Percentiles rank a stretch among this genome's conserved stretches.
phyloP scores from a whole-genome alignment of 1,140 invertebrate genomes.

The Ruditapes philippinarum region DNA sequence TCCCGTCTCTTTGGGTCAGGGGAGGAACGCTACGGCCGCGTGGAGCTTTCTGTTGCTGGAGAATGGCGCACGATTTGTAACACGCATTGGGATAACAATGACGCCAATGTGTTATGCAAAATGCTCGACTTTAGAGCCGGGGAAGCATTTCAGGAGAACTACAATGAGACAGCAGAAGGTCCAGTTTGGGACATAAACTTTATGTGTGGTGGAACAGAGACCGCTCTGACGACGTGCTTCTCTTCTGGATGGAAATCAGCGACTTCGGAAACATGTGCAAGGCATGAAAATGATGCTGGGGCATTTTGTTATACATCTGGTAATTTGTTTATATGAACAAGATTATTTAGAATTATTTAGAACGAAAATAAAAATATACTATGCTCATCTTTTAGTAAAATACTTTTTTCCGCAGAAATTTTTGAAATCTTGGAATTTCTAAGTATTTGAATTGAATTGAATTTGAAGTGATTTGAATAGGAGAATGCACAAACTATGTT shows the following conservation, averaged over 20 bases:
- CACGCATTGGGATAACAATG: constrained; percentile 51
- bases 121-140: constrained; percentile 58
- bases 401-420: no score
- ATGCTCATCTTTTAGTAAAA: no score
- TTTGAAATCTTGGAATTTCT: no score
- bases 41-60: constrained; percentile 58
- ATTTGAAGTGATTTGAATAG: no score
- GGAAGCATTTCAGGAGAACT: neutral
- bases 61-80: constrained; percentile 66
- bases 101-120: constrained; percentile 64
- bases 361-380: no score
- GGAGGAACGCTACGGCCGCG: constrained; percentile 41
- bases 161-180: constrained; percentile 11
- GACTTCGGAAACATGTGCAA: constrained; percentile 29
- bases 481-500: no score
- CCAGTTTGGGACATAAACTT: constrained; percentile 63
- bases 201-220: constrained; percentile 63
- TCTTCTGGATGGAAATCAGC: constrained; percentile 59
- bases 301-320: constrained; percentile 60
- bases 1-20: constrained; percentile 48
- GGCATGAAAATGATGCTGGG: constrained; percentile 41
- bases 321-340: no score
- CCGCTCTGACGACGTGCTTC: constrained; percentile 54
- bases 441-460: no score
- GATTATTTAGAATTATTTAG: no score